These are phyloP conservation scores for Lepeophtheirus nordmannii DNA, from an alignment of 2,888 invertebrate genomes.

Conservation along the genomic window DNA sequence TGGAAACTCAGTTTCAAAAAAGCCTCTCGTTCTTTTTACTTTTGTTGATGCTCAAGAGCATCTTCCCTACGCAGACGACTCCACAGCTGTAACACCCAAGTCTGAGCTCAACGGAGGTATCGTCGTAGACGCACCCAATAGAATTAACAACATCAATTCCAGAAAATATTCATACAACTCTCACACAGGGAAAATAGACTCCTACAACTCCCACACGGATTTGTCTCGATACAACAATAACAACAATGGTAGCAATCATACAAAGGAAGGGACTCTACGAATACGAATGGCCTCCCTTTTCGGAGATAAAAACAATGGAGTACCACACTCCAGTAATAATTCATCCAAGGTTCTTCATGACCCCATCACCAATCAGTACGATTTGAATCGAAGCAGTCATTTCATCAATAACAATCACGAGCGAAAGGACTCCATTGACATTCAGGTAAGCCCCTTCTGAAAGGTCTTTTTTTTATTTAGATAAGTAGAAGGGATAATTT, in stretches of 20 bases:
- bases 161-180: conserved; percentile 79
- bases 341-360: conserved; percentile 12
- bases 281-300: conserved; percentile 21
- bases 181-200: conserved; percentile 42
- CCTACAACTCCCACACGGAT: conserved; percentile 85
- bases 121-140: conserved; percentile 52
- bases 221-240: conserved; percentile 43
- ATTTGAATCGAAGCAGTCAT: not conserved
- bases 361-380: not conserved
- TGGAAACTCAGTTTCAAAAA: conserved; percentile 64
- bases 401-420: conserved; percentile 8
- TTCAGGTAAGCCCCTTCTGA: conserved; percentile 17
- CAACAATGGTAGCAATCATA: conserved; percentile 5
- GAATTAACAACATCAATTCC: conserved; percentile 26
- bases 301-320: conserved; percentile 1
- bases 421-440: conserved; percentile 20
- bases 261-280: conserved; percentile 14
- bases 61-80: conserved; percentile 91
- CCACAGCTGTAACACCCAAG: conserved; percentile 92
- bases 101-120: conserved; percentile 72
- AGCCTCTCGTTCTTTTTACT: conserved; percentile 81
- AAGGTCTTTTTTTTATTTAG: no score
- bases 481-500: no score
- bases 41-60: conserved; percentile 67
- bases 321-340: not conserved